These are phyloP conservation scores for Anodontia alba DNA, from an alignment of 2,888 invertebrate genomes.

Conservation along the genomic window DNA sequence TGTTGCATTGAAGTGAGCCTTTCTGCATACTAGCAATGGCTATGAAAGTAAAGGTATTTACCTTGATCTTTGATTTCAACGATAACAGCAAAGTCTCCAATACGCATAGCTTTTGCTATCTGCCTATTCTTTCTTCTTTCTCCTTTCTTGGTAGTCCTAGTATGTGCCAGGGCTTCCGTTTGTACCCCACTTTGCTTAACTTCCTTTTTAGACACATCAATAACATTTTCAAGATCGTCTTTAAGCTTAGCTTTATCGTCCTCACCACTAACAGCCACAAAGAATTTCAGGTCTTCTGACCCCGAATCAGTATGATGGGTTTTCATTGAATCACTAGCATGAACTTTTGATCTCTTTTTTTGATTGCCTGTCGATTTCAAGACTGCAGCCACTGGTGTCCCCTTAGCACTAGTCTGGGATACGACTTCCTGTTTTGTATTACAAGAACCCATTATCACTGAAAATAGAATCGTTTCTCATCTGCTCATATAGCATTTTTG, in stretches of 20 bases:
- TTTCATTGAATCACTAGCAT: neutral
- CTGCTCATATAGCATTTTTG: neutral
- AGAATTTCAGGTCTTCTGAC: neutral
- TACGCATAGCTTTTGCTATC: neutral
- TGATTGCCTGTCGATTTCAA: neutral
- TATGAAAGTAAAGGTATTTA: too few relatives aligned
- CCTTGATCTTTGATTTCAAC: constrained; percentile 2
- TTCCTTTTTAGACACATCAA: neutral
- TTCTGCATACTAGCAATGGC: too few relatives aligned
- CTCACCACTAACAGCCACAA: neutral
- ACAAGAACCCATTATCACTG: constrained; percentile 37
- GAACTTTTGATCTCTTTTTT: neutral
- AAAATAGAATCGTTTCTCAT: neutral
- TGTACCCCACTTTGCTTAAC: neutral
- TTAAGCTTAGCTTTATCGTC: neutral
- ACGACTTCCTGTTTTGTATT: constrained; percentile 45
- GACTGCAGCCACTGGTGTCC: constrained; percentile 21
- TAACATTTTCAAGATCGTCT: neutral
- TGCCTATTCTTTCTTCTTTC: neutral
- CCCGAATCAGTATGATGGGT: neutral
- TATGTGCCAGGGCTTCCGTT: neutral
- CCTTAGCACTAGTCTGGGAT: constrained; percentile 35
- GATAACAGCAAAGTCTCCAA: neutral
- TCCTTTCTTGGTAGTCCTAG: neutral
- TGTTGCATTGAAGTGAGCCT: too few relatives aligned